Percentiles rank a stretch among this genome's conserved stretches.
Conservation (phyloP, 1,140 invertebrate genomes). For the Trachymyrmex septentrionalis region DNA sequence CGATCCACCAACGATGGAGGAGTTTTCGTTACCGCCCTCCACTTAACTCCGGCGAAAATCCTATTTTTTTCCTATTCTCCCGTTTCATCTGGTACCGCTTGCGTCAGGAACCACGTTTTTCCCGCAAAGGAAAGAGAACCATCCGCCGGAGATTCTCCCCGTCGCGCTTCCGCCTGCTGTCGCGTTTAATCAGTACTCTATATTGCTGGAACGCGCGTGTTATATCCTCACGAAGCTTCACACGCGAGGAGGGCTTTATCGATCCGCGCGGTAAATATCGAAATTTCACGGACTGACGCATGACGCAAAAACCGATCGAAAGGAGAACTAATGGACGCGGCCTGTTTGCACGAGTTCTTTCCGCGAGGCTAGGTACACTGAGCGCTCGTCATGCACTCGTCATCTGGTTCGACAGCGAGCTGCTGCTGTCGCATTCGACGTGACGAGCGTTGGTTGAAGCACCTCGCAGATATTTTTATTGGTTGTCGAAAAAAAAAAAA, state of each 20-base stretch:
- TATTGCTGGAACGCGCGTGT: conserved; percentile 11
- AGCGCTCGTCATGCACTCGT: conserved; percentile 48
- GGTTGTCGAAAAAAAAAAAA: not conserved
- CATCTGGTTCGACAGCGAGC: conserved; percentile 52
- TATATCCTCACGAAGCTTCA: not conserved
- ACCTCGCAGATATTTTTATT: conserved; percentile 26
- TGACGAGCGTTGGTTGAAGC: conserved; percentile 29
- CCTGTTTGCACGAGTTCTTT: conserved; percentile 33
- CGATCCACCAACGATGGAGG: not conserved
- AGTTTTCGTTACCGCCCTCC: conserved; percentile 19
- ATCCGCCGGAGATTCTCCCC: not conserved
- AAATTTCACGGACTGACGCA: conserved; percentile 50
- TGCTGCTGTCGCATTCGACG: conserved; percentile 45
- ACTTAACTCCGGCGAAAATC: conserved; percentile 44
- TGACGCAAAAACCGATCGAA: conserved; percentile 49
- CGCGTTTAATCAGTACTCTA: conserved; percentile 24
- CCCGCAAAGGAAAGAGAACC: not conserved
- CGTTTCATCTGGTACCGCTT: not conserved
- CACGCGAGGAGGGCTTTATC: conserved; percentile 28
- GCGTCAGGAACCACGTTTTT: not conserved
- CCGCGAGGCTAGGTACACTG: conserved; percentile 1
- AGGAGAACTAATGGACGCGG: conserved; percentile 30
- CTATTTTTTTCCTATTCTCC: not conserved
- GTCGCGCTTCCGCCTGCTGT: not conserved
- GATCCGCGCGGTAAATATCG: conserved; percentile 57